Evolutionary conservation across 1,140 invertebrate genomes (phyloP), one percentile per base, ranked within the genome.

Genomic region (Leptinotarsa undecemlineata): DNA sequence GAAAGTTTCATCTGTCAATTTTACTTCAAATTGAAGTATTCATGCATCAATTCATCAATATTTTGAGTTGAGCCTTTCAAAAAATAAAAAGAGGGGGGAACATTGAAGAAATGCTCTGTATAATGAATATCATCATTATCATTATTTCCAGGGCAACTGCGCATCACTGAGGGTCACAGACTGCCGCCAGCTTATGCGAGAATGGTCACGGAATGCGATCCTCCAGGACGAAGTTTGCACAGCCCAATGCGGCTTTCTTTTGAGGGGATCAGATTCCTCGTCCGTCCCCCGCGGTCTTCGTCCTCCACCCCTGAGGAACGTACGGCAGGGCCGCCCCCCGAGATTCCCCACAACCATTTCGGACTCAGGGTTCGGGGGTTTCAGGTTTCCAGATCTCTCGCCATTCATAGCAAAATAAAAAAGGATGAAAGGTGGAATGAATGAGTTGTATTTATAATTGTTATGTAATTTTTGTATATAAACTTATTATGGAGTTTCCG

Each of bases 161-260:
- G 95, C 95, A 47, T 96, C 95, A 0, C 85, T 97, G 17, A 90
- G 94, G 76, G 92, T 98, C 68, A 95, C 94, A 13, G 94, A 96
- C 83, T 98, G 96, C 84, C 90, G 90, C 51, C 91, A 94, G 78
- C 87, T 97, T 48, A 86, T 94, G 26, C 88, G 92, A 26, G 93
- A 95, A 85, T 95, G 94, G 85, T 91, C 93, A 26, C 89, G 91
- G 60, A 94, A 96, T 64, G 92, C 92, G 0, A 93, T 97, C 21
- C 83, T 95, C 21, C 88, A 90, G 3, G 96, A 97, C 80, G 94
- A 95, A 78, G 94, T 96, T 0, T 97, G 96, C 85, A 93, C 93
- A 17, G 94, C 95, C 1, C 96, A 97, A 86, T 97, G 96, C 81
- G 92, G 92, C 17, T 91, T 89, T 75, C 84, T 90, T 61, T 80